phyloP scores from a whole-genome alignment of 1,140 invertebrate species.

The Manduca sexta region DNA sequence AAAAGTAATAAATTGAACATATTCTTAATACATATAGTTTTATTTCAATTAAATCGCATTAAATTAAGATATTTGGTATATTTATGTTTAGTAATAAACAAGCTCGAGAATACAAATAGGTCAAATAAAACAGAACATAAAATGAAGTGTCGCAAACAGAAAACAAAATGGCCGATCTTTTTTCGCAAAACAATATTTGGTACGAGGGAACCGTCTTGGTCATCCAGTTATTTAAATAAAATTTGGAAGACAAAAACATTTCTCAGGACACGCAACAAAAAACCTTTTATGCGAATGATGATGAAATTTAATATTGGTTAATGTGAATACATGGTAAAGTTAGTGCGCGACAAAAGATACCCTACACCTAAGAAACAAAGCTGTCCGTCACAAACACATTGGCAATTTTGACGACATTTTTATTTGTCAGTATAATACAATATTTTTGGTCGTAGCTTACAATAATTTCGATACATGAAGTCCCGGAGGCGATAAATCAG shows the following conservation, averaged over 20 bases:
- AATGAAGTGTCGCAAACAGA: too few relatives aligned
- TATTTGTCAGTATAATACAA: constrained; percentile 26
- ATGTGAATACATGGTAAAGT: constrained; percentile 44
- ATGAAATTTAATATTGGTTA: constrained; percentile 56
- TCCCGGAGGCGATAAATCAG: too few relatives aligned
- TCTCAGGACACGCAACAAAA: constrained; percentile 36
- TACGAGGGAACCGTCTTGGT: not conserved
- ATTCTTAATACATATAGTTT: too few relatives aligned
- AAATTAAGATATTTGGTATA: too few relatives aligned
- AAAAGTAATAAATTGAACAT: too few relatives aligned
- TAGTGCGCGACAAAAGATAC: constrained; percentile 34
- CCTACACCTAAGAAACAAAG: constrained; percentile 36
- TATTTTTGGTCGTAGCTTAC: constrained; percentile 29
- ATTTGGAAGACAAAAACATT: not conserved
- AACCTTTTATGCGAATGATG: constrained; percentile 34
- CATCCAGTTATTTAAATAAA: not conserved
- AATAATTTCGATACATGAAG: too few relatives aligned
- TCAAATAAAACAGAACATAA: too few relatives aligned
- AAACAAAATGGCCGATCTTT: too few relatives aligned
- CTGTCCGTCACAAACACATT: constrained; percentile 30
- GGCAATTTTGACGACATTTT: constrained; percentile 18
- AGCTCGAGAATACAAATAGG: too few relatives aligned
- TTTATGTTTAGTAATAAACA: too few relatives aligned
- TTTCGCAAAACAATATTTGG: too few relatives aligned
- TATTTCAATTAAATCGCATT: too few relatives aligned